Evolutionary conservation across 2,113 vertebrate species (phyloP).

Genomic region (Apeltes quadracus): DNA sequence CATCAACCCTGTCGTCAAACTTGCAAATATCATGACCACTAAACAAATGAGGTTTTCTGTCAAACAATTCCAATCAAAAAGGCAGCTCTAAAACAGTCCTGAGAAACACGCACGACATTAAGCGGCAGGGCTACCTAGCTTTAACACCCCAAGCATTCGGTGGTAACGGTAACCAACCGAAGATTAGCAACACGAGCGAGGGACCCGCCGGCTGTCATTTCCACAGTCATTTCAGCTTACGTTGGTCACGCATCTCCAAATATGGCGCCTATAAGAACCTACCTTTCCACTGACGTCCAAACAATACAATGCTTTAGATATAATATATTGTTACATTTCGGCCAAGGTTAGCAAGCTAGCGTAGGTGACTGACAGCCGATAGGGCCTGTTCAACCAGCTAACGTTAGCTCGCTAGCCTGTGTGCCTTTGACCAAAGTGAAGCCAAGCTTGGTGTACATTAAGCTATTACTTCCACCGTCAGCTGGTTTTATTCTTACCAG

Average conservation of each 20-base stretch:
- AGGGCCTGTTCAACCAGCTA: constrained; percentile 58
- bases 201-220: constrained; percentile 25
- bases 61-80: background rate
- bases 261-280: background rate
- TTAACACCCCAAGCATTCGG: constrained; percentile 1
- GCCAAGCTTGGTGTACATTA: background rate
- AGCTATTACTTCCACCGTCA: constrained; percentile 12
- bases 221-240: background rate
- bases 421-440: constrained; percentile 62
- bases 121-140: background rate
- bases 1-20: background rate
- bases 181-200: constrained; percentile 27
- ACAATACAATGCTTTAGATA: background rate
- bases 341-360: background rate
- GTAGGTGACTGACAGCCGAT: constrained; percentile 42
- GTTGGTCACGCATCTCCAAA: background rate
- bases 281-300: background rate
- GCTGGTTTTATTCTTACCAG: constrained; percentile 65
- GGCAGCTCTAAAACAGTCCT: background rate
- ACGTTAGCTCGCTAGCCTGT: constrained; percentile 30
- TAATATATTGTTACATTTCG: background rate
- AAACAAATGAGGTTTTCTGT: background rate
- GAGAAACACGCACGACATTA: background rate
- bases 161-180: background rate
- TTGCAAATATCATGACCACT: background rate